Base-by-base conservation (phyloP, 1,140 invertebrate species). In the Tetramorium parvispinum region DNA sequence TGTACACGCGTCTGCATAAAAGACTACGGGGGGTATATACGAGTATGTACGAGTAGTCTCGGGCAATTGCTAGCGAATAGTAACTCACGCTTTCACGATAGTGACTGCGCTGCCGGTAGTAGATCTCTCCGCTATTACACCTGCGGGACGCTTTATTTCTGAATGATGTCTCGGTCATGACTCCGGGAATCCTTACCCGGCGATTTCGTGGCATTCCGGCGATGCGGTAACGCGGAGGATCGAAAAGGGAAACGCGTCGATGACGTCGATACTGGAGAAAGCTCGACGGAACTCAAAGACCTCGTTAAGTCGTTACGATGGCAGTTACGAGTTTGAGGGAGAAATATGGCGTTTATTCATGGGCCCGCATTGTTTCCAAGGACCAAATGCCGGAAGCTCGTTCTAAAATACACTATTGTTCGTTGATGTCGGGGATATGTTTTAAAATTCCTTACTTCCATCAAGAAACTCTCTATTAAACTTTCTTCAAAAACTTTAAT, bases 151-250 rank as follows among this genome's bases (percentile, higher is more conserved):
- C 75, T 92, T 92, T 90, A 91, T 85, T 88, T 86, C 89, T 89
- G 89, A 91, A 91, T 88, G 88, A 92, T 90, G 89, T 86, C 86
- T 87, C 77, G 88, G 87, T 24, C 91, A 92, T 88, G 91, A 92
- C 90, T 89, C 78, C 88, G 82, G 86, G 87, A 90, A 70, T 85
- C 65, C 78, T 92, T 91, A 91, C 87, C 82, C 73, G 51, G 32
- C 24, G 49, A 90, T 86, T 85, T 82, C 51, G 53, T 21, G 32
- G 32, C 18, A 24, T 68, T 13, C 11, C 37, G 37, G 21, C 21
- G 46, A n/a, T 18, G 40, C 18, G 77, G 4, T 46, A 59, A 71
- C 24, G 2, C 7, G 10, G 21, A 11, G 7, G 46, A 46, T 73
- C 37, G 16, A 13, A 49, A 63, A 24, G 21, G 57, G 24, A n/a